These are phyloP conservation scores for Neopipo cinnamomea DNA, from an alignment of 2,113 vertebrate genomes.

Conservation along the genomic window DNA sequence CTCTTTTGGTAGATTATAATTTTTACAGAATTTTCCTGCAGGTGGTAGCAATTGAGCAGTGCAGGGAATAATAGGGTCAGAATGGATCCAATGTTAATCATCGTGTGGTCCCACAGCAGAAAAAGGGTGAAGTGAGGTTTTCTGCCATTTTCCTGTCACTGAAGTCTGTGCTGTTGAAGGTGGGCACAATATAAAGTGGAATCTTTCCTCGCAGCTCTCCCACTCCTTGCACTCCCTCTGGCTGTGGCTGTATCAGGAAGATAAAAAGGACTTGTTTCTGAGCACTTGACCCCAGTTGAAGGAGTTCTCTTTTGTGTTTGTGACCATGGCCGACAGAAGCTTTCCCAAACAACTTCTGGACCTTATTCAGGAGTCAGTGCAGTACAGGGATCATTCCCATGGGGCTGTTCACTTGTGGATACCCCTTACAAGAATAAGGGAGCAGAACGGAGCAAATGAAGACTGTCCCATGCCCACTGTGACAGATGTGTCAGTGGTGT, in stretches of 20 bases:
- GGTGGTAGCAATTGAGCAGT: not conserved
- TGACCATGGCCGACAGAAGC: accelerated
- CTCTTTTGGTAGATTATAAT: not conserved
- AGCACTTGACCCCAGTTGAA: not conserved
- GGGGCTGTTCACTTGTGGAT: not conserved
- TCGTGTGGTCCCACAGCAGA: not conserved
- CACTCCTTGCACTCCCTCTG: not conserved
- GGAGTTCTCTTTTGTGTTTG: not conserved
- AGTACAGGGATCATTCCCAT: not conserved
- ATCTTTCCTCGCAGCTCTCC: not conserved
- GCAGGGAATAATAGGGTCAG: not conserved
- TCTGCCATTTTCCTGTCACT: not conserved
- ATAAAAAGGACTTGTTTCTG: not conserved
- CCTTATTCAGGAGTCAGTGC: not conserved
- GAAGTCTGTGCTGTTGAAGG: not conserved
- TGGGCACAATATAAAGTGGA: not conserved
- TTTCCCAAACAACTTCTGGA: not conserved
- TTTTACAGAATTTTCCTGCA: not conserved
- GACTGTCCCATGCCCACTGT: accelerated
- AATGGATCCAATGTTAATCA: not conserved
- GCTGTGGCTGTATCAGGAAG: not conserved
- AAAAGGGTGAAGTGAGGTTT: not conserved
- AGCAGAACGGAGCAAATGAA: not conserved
- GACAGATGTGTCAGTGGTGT: not conserved
- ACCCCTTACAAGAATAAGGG: not conserved